Base-by-base conservation (phyloP, 2,113 vertebrate genomes). In the Takifugu flavidus region DNA sequence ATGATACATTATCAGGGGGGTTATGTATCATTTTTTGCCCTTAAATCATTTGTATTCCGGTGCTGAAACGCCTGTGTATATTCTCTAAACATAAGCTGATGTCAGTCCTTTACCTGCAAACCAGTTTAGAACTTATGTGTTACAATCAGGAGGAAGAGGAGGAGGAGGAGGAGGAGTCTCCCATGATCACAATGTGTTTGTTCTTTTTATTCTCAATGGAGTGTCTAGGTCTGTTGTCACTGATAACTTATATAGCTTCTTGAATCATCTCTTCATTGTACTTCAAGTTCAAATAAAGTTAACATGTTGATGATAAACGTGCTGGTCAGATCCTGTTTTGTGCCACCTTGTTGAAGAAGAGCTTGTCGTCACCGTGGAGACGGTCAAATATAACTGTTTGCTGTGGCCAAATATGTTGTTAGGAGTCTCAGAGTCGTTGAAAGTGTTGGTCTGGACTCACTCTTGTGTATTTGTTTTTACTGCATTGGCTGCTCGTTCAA, bases 181-280 rank as follows among this genome's bases (percentile, higher is more conserved):
- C 78, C 91, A 89, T 93, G 93, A 93, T 93, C 92, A 94, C 89
- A 78, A 89, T 84, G 90, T 91, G 94, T 87, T 86, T 82, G 83
- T 83, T 87, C 77, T 65, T 84, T 87, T 80, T 67, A 70, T 84
- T 84, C 82, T 86, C 82, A 69, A 86, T 89, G 86, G 83, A 83
- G 83, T 89, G 84, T 89, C 82, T 87, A 74, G 76, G 86, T 87
- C 82, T 87, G 82, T 87, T 84, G 84, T 89, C 88, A 87, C 83
- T 86, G 82, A 88, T 88, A 88, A 89, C 86, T 85, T 87, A 87
- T 86, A 83, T 85, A 87, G 81, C 88, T 86, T 87, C 82, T 85
- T 62, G 60, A 85, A 86, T 83, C 88, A 88, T 84, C 85, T 84
- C 82, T 84, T 87, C 83, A 87, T 86, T 89, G 86, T 89, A 87